Conservation (phyloP, 2,888 invertebrate genomes). For the Acrobasis suavella region DNA sequence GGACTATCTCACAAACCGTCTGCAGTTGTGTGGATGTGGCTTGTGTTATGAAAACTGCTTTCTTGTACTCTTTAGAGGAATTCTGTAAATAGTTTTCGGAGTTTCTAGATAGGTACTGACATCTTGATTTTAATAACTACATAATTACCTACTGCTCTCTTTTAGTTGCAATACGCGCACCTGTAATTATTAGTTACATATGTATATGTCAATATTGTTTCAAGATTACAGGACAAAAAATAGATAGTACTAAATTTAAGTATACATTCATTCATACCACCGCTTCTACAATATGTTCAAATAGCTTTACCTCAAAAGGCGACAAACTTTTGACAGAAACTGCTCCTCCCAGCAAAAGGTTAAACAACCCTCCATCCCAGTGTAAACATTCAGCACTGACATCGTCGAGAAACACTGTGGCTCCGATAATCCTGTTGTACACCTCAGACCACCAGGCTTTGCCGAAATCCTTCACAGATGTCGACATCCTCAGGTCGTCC, state of each 20-base stretch:
- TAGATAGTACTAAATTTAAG: not conserved
- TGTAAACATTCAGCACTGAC: slow-evolving; percentile 85
- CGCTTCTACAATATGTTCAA: not conserved
- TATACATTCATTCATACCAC: not conserved
- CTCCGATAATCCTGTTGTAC: slow-evolving; percentile 82
- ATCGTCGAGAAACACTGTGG: slow-evolving; percentile 85
- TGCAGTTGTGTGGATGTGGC: slow-evolving; percentile 78
- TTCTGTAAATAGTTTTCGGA: slow-evolving; percentile 42
- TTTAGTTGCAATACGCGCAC: no score
- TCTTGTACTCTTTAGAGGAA: slow-evolving; percentile 61
- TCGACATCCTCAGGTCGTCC: slow-evolving; percentile 40
- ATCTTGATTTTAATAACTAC: not conserved
- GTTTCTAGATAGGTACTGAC: not conserved
- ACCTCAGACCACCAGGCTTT: slow-evolving; percentile 84
- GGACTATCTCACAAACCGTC: slow-evolving; percentile 83
- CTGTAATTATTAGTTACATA: no score
- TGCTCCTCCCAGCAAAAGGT: slow-evolving; percentile 83
- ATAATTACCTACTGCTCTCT: no score
- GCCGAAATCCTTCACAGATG: slow-evolving; percentile 68
- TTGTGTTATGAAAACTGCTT: slow-evolving; percentile 82
- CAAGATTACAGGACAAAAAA: no score
- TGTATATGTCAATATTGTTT: no score
- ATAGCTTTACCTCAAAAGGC: slow-evolving; percentile 42
- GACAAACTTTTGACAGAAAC: slow-evolving; percentile 84
- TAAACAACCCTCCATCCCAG: slow-evolving; percentile 86